Evolutionary conservation across 2,113 vertebrate species (phyloP), one percentile per base, ranked within the genome.

Genomic region (Tichodroma muraria): DNA sequence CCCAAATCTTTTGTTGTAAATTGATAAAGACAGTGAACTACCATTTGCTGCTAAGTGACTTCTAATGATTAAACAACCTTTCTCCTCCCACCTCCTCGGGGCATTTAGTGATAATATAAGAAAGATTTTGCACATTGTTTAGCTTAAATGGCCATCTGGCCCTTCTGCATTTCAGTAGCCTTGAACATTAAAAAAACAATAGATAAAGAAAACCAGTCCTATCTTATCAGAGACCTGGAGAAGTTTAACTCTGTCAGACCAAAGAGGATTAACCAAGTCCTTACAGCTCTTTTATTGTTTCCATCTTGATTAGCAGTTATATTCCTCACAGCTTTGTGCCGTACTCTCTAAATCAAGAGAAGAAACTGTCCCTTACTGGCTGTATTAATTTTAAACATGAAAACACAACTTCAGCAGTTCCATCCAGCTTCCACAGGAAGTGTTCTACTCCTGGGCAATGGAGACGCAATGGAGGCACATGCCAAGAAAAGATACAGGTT

Each of bases 41-140:
- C 60, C 71, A 44, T 87, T 94, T 94, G 63, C 87, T 85, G 59
- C 85, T 94, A 89, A 95, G 79, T 94, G 81, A 77, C 79, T 88
- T 79, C 75, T 89, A 95, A 93, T 14, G 64, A 80, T 95, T 75
- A 88, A 96, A 92, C n/a, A 94, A 87, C 80, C n/a, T 90, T 63
- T 78, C 60, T 40, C 31, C 57, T 66, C 45, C n/a, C 25, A 15
- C 13, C 14, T 25, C 61, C 54, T 60, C 35, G 11, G 17, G 64
- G 82, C 69, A 75, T 56, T 80, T 49, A 71, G 47, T 68, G 82
- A 95, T 96, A 91, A 88, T 89, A 83, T 57, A 94, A 85, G 78
- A 82, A 93, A 89, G 79, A 85, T 88, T 95, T 95, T 95, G 81
- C 52, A 82, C 59, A 28, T 88, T 95, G 87, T 94, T 95, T 83